Conservation (phyloP, 2,888 invertebrate genomes). For the Belgica antarctica region DNA sequence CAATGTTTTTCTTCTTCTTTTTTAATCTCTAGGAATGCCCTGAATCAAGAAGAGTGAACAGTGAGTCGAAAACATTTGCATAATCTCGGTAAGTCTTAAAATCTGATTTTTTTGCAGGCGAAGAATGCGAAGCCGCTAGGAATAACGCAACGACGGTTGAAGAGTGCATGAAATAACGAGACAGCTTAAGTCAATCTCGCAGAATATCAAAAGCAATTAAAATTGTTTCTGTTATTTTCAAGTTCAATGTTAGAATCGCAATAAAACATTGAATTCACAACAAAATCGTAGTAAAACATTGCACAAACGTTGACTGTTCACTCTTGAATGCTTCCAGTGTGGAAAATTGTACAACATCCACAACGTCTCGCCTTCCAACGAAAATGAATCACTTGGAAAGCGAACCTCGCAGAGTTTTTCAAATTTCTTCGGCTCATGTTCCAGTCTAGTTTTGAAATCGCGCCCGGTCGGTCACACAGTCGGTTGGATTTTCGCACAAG, state of each 20-base stretch:
- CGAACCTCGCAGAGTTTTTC: not conserved
- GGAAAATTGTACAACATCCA: not conserved
- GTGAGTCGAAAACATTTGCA: not conserved
- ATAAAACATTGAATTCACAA: no score
- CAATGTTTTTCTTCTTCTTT: not conserved
- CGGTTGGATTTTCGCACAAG: not conserved
- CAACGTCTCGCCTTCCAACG: not conserved
- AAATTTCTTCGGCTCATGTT: not conserved
- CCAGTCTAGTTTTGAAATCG: conserved; percentile 28
- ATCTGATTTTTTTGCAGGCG: conserved; percentile 14
- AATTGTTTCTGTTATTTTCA: conserved; percentile 22
- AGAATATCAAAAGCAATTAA: no score
- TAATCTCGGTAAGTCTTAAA: not conserved
- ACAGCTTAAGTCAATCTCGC: not conserved
- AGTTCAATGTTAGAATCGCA: conserved; percentile 35
- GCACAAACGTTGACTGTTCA: not conserved
- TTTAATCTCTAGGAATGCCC: not conserved
- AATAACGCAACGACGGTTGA: not conserved
- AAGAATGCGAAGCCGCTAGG: not conserved
- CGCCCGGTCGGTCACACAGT: conserved; percentile 26
- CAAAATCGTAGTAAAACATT: not conserved
- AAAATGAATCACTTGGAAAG: not conserved
- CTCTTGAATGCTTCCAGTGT: not conserved
- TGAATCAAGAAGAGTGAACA: not conserved
- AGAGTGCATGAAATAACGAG: conserved; percentile 21